Evolutionary conservation across 2,797 vertebrate species (phyloP), one percentile per base, ranked within the genome.

Genomic region (Sebastes iracundus): DNA sequence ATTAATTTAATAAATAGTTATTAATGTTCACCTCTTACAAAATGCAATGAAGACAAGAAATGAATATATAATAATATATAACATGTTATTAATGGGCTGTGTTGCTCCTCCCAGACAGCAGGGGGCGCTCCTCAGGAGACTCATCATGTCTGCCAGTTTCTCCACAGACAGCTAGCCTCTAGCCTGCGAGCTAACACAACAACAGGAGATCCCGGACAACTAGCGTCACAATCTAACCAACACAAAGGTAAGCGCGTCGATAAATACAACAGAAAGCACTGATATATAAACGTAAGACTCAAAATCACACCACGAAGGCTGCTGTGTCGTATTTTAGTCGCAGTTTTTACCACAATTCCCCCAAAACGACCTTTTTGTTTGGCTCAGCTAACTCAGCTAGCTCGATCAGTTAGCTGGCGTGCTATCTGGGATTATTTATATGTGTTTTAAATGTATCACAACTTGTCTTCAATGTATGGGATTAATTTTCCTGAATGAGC

Each of bases 151-250:
- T 61, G 53, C 28, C 61, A 75, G n/a, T 30, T 71, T 2, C 0
- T 46, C 0, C 6, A 75, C 52, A 89, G 70, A 84, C 72, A 79
- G 78, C 72, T 90, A 93, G 76, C 82, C 72, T 78, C 72, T 90
- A 93, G 76, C 82, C 72, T 78, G 68, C 55, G 83, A 88, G 92
- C 93, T 91, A 95, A 93, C 85, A 94, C 85, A 95, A 94, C 90
- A 94, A 94, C 94, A 94, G 58, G 87, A 85, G 80, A 87, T 46
- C 81, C 86, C 88, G 87, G 79, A 71, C 71, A 80, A 77, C 83
- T 83, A 91, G 35, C 85, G 74, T 66, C 85, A 42, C 56, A 87
- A 84, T 88, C 81, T 62, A 84, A 80, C 70, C 46, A 72, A 76
- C 82, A 61, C 49, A 59, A 76, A 88, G 93, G 94, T 94, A 84